These are phyloP conservation scores for Buathra laborator DNA, from an alignment of 2,888 invertebrate genomes.

Conservation along the genomic window DNA sequence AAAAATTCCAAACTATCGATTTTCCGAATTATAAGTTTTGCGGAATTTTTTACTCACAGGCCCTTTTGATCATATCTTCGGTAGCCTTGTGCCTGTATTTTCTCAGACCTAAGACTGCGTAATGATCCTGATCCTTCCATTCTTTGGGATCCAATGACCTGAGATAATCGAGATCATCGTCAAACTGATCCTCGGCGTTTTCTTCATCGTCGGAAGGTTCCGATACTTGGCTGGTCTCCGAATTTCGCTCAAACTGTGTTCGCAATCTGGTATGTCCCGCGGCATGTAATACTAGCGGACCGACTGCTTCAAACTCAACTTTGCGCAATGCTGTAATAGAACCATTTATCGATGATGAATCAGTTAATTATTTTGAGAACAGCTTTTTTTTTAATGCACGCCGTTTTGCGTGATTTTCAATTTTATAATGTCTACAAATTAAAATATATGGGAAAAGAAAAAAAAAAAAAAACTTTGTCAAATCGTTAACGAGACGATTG, in stretches of 20 bases:
- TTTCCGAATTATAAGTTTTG: neutral
- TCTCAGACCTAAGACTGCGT: conserved; percentile 96
- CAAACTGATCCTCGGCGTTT: conserved; percentile 86
- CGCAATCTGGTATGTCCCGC: conserved; percentile 82
- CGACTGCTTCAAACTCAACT: conserved; percentile 75
- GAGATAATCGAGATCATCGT: conserved; percentile 93
- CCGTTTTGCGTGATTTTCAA: neutral
- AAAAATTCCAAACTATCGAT: neutral
- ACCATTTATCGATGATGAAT: neutral
- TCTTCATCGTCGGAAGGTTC: conserved; percentile 82
- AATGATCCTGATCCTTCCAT: conserved; percentile 99
- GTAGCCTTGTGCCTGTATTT: conserved; percentile 93
- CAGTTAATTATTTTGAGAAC: no score
- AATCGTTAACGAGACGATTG: neutral
- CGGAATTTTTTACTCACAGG: conserved; percentile 89
- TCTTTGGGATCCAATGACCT: conserved; percentile 97
- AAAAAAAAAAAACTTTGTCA: neutral
- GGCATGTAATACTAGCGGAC: conserved; percentile 80
- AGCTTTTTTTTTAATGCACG: no score
- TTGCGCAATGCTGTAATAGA: conserved; percentile 72
- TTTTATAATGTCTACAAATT: neutral
- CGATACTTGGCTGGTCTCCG: conserved; percentile 71
- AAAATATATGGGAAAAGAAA: neutral
- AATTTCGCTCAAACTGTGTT: conserved; percentile 79
- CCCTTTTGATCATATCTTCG: conserved; percentile 96